Evolutionary conservation across 2,797 vertebrate genomes (phyloP).

Genomic region (Sus cebifrons): DNA sequence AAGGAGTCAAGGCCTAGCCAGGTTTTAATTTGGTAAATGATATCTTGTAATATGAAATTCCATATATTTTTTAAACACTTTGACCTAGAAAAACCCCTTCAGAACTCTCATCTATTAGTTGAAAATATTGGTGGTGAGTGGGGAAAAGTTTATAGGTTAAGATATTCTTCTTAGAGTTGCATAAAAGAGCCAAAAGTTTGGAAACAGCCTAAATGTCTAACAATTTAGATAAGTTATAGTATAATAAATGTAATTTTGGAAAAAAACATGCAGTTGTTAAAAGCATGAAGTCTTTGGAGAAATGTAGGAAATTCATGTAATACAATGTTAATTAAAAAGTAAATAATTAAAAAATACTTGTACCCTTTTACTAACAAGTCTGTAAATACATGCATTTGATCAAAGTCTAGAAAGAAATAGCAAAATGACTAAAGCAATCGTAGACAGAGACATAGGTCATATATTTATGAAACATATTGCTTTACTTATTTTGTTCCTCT

Average conservation of each 20-base stretch:
- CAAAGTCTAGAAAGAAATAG: neutral
- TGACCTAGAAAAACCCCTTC: neutral
- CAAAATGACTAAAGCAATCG: neutral
- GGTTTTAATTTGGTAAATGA: neutral
- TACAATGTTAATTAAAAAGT: neutral
- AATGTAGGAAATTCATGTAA: neutral
- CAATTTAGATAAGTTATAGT: slow-evolving; percentile 7
- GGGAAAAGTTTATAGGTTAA: neutral
- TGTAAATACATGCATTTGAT: neutral
- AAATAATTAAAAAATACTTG: neutral
- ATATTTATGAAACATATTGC: neutral
- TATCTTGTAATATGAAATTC: neutral
- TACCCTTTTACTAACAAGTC: neutral
- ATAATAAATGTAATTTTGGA: neutral
- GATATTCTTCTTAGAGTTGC: neutral
- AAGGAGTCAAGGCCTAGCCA: neutral
- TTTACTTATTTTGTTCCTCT: neutral
- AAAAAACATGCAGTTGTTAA: neutral
- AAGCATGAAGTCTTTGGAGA: neutral
- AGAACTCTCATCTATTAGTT: neutral
- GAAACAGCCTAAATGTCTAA: neutral
- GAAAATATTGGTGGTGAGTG: neutral
- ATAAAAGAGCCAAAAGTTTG: neutral
- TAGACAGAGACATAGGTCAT: neutral
- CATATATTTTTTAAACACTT: neutral